Base-by-base conservation (phyloP, 2,113 vertebrate species). In the Calidris pugnax region DNA sequence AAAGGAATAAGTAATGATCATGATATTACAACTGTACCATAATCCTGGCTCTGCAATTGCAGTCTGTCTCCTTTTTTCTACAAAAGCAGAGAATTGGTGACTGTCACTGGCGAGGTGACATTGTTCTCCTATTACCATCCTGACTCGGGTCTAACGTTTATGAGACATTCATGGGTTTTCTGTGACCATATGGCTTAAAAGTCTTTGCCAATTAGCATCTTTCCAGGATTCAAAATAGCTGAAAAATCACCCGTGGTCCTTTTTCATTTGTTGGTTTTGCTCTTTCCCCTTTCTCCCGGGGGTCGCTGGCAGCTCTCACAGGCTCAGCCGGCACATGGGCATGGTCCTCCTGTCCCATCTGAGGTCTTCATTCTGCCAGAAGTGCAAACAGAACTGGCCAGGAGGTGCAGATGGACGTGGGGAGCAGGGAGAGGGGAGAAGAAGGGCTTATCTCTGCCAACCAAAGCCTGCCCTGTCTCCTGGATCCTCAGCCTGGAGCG, bases 1-100 rank as follows among this genome's bases (percentile, higher is more conserved):
- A 68, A 87, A 87, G 85, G 92, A 97, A 83, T 94, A 84, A 82
- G 87, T 89, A 89, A 95, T 50, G 43, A 93, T 85, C 39, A 33
- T 59, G 59, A 39, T 72, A 79, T 87, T 94, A 83, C 87, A 69
- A 87, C n/a, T 50, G 63, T 69, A 60, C 55, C 48, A 13, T 63
- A 66, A 73, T 85, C 85, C 80, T 55, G 11, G 32, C 41, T 24
- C 78, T 73, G 66, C n/a, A 69, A 12, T 78, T 78, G 39, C 81
- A 64, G 32, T 21, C 76, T 64, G n/a, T 26, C 64, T 53, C 8
- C 18, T 51, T 1, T 67, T 79, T 59, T 30, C 67, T 62, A 27
- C 41, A 64, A 53, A 37, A 37, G 48, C n/a, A 14, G 14, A 85
- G 45, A 30, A n/a, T 1, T 22, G 27, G 47, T 67, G 57, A 11